Base-by-base conservation (phyloP, 2,797 vertebrate genomes). In the Diplodus puntazzo region DNA sequence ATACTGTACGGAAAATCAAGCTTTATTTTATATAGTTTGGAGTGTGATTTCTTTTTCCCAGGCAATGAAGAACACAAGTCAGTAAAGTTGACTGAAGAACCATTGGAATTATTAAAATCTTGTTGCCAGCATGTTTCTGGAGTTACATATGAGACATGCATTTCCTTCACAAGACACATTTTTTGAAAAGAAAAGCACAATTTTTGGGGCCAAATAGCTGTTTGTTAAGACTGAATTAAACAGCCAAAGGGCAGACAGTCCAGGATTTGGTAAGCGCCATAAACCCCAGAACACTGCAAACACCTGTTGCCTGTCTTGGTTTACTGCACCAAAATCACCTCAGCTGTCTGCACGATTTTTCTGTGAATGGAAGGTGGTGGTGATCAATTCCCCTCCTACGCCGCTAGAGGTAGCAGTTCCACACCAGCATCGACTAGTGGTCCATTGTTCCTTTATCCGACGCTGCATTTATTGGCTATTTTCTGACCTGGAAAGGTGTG, bases 351-450 rank as follows among this genome's bases (percentile, higher is more conserved):
- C 77, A 76, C 23, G 60, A n/a, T 64, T 34, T 34, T 34, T 82
- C 66, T 85, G 54, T 65, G 60, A 88, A 61, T 55, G 77, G 78
- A 57, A 54, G 45, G 43, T 49, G n/a, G 20, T 10, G 49, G 52
- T 65, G 77, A 46, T 43, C 14, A 45, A 54, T 77, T 85, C 71
- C 72, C 39, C 43, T 73, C 48, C 14, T 70, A 1, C 13, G 3
- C 88, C 92, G 52, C 88, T 92, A 90, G 93, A 89, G 85, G 92
- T 79, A 76, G 91, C 86, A 77, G 64, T 82, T 81, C 12, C 45
- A 71, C 63, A 71, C 52, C 62, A 73, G 79, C 72, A 59, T 34
- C 21, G 1, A 61, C 58, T 53, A 58, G 20, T 48, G 59, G 27
- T 60, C 77, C 68, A 68, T 87, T 89, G 77, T 89, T 79, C 68